Conservation (phyloP, 30 jellyfish, hydroid and myxozoan genomes). For the Hydra vulgaris region DNA sequence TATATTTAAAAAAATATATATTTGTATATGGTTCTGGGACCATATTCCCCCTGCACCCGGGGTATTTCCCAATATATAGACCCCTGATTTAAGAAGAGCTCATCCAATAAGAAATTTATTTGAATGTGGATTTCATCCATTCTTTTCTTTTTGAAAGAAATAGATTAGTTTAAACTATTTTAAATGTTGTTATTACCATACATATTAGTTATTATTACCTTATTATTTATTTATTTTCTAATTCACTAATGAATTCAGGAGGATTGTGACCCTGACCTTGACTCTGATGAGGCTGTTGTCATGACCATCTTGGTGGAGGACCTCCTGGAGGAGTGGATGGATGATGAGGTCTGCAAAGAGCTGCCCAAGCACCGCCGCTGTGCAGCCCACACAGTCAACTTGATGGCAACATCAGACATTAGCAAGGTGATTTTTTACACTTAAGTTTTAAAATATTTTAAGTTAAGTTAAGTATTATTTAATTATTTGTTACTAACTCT, state of each 20-base stretch:
- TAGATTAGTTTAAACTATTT: background rate
- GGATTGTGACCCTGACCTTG: background rate
- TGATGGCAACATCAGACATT: conserved; percentile 17
- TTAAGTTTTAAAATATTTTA: background rate
- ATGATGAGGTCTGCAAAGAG: conserved; percentile 3
- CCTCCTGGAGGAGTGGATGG: background rate
- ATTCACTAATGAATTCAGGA: background rate
- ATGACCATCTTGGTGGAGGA: background rate
- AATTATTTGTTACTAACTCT: background rate
- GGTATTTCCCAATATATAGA: background rate
- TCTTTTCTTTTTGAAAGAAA: background rate
- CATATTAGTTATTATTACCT: background rate
- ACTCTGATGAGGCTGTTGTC: conserved; percentile 5
- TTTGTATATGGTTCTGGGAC: background rate
- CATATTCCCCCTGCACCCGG: background rate
- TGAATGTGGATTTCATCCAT: background rate
- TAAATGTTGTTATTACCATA: background rate
- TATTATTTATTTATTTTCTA: background rate
- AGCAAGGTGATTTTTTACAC: background rate
- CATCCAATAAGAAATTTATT: background rate
- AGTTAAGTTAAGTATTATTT: background rate
- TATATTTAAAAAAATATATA: too few species aligned
- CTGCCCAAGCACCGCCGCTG: conserved; percentile 13
- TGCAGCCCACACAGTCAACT: conserved; percentile 19
- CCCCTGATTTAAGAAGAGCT: background rate